phyloP scores from a whole-genome alignment of 1,140 invertebrate genomes.

The Drosophila pseudoananassae region DNA sequence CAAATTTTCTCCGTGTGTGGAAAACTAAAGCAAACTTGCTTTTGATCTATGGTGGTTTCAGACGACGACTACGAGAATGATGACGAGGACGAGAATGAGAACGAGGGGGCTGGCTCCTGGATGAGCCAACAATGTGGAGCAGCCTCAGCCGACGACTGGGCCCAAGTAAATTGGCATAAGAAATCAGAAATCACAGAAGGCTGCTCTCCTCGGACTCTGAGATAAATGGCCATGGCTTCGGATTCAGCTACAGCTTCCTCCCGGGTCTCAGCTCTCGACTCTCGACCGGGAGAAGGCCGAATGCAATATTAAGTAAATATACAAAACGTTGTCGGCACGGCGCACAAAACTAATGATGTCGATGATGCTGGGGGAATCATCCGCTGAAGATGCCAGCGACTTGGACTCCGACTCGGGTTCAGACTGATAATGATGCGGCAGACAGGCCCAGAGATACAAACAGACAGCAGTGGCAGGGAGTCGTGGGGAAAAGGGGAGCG shows the following conservation, averaged over 20 bases:
- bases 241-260: slow-evolving; percentile 9
- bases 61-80: slow-evolving; percentile 14
- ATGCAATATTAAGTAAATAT: slow-evolving; percentile 83
- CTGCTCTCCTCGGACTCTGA: slow-evolving; percentile 49
- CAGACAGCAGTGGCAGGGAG: slow-evolving; percentile 13
- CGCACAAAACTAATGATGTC: slow-evolving; percentile 82
- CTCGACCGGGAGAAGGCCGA: slow-evolving; percentile 42
- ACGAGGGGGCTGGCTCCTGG: slow-evolving; percentile 30
- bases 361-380: slow-evolving; percentile 54
- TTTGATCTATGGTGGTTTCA: slow-evolving; percentile 74
- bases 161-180: slow-evolving; percentile 78
- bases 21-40: slow-evolving; percentile 82
- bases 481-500: slow-evolving; percentile 1
- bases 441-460: slow-evolving; percentile 54
- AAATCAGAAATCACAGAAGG: slow-evolving; percentile 82
- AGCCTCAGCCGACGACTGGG: slow-evolving; percentile 29
- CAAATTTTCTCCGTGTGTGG: background rate
- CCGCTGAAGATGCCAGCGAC: slow-evolving; percentile 3
- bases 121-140: slow-evolving; percentile 63
- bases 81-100: slow-evolving; percentile 40
- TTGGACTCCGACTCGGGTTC: slow-evolving; percentile 23
- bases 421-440: slow-evolving; percentile 75
- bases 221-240: slow-evolving; percentile 48
- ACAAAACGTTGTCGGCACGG: slow-evolving; percentile 81
- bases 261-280: background rate